Conservation (phyloP, 1,140 invertebrate species). For the Vollenhovia emeryi region DNA sequence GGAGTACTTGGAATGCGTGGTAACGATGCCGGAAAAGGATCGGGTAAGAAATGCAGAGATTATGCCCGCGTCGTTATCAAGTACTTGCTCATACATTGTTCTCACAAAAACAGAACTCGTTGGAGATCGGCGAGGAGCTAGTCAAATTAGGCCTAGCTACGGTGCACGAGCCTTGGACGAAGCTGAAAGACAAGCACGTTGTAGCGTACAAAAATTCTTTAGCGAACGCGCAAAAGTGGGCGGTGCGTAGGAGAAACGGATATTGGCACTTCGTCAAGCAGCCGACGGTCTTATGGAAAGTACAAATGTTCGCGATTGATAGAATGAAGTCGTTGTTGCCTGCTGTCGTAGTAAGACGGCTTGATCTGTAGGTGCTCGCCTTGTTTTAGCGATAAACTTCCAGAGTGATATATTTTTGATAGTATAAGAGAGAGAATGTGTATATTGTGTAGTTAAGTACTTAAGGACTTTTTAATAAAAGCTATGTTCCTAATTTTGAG, state of each 20-base stretch:
- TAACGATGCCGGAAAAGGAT: conserved; percentile 80
- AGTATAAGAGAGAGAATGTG: conserved; percentile 9
- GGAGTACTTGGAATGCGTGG: conserved; percentile 83
- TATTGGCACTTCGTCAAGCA: conserved; percentile 84
- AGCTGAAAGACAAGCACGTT: conserved; percentile 69
- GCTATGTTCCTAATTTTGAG: background rate
- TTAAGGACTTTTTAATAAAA: conserved; percentile 36
- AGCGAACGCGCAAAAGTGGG: conserved; percentile 81
- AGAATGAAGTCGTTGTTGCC: conserved; percentile 74
- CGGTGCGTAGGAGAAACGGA: conserved; percentile 83
- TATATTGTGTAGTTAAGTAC: conserved; percentile 24
- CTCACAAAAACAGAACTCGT: conserved; percentile 63
- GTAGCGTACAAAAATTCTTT: conserved; percentile 80
- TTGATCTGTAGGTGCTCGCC: conserved; percentile 69
- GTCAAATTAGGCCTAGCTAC: conserved; percentile 84
- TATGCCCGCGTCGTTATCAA: background rate
- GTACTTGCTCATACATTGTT: background rate
- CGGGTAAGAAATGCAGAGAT: conserved; percentile 67
- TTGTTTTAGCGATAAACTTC: conserved; percentile 29
- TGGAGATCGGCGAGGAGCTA: conserved; percentile 82
- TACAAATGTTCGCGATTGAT: conserved; percentile 69
- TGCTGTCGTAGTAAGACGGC: conserved; percentile 60
- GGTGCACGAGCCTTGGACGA: conserved; percentile 70
- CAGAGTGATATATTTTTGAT: conserved; percentile 17
- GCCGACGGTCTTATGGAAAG: conserved; percentile 79